Base-by-base conservation (phyloP, 2,888 invertebrate genomes). In the Drosophila koepferae region DNA sequence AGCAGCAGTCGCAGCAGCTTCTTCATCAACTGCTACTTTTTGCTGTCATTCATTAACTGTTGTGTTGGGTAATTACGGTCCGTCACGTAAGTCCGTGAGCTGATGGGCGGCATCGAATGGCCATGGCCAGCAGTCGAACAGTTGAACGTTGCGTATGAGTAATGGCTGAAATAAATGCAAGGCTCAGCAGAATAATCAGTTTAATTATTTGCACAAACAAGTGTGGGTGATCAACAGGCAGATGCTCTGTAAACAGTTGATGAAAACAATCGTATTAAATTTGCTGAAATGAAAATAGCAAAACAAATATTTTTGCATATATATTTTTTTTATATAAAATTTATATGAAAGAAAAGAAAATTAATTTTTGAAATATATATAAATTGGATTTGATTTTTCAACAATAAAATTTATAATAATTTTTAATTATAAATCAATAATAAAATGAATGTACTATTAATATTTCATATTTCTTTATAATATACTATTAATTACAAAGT, bases 11-110 rank as follows among this genome's bases (percentile, higher is more conserved):
- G 28, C 28, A 28, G 28, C 28, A 38, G 51, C n/a, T 38, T 51
- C 51, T 38, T 16, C 28, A 44, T 28, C 49, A 10, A 4, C 49
- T 31, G 31, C n/a, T 23, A 43, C 53, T 36, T 31, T 49, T 49
- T 56, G 63, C 63, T 65, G 66, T 64, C 69, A 51, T 53, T 66
- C 72, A 64, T 79, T 81, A 69, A 80, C 53, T 79, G 63, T 23
- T 54, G 54, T 53, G 61, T 49, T 69, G 62, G 72, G 67, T 72
- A 82, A 77, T 82, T 81, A 81, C 71, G 31, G 56, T 28, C 36
- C 53, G 31, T 67, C 68, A 67, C 63, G 67, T 74, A 67, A 77
- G 58, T 41, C 34, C 49, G 31, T 49, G 51, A 53, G 72, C 62
- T 36, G 73, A 44, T 64, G 16, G 63, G 54, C 53, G 46, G 34